These are phyloP conservation scores for Anisognathus igniventris DNA, from an alignment of 2,797 vertebrate genomes.

Conservation along the genomic window DNA sequence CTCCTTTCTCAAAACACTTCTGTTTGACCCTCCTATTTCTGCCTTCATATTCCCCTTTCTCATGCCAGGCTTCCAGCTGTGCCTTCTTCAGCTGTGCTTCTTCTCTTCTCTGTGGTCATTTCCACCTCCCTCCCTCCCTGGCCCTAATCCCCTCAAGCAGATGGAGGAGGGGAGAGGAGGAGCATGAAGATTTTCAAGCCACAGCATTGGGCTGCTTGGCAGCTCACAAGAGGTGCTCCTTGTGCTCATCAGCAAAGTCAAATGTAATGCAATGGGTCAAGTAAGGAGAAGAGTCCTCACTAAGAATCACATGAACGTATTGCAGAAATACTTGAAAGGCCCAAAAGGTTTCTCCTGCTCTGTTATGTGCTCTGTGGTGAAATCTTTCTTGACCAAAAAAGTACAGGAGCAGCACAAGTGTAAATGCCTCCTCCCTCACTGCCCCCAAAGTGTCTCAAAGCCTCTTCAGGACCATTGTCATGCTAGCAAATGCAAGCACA, in stretches of 20 bases:
- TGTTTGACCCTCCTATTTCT: not conserved
- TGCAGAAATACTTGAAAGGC: not conserved
- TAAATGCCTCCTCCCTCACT: not conserved
- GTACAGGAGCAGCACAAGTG: not conserved
- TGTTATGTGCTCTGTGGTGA: fast-evolving
- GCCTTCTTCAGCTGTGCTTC: not conserved
- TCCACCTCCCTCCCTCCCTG: not conserved
- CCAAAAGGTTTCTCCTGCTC: not conserved
- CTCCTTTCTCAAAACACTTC: not conserved
- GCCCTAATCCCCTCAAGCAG: not conserved
- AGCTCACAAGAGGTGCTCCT: not conserved
- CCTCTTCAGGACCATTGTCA: not conserved
- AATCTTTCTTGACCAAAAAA: not conserved
- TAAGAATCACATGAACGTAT: not conserved
- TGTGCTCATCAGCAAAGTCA: not conserved
- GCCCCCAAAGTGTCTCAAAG: not conserved
- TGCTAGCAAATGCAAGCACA: not conserved
- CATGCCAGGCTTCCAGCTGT: not conserved
- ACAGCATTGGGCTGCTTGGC: not conserved
- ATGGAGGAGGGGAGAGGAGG: not conserved
- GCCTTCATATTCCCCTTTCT: not conserved
- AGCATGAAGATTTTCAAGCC: not conserved
- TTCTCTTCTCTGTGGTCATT: not conserved
- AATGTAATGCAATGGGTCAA: not conserved
- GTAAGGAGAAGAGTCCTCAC: not conserved